Evolutionary conservation across 2,113 vertebrate species (phyloP), one percentile per base, ranked within the genome.

Genomic region (Halcyon senegalensis): DNA sequence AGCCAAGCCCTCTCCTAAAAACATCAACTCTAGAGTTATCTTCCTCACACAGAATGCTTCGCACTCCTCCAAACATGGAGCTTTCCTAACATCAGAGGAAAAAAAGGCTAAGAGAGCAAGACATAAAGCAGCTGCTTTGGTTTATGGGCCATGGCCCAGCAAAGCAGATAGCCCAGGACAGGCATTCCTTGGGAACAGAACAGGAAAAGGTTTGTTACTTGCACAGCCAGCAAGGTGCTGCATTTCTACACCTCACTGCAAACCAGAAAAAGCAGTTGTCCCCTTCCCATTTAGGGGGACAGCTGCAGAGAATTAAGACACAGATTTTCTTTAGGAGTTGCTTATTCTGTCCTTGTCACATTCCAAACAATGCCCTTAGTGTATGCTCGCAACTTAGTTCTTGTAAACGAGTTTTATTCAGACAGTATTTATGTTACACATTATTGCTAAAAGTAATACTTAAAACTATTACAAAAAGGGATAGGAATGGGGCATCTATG

Each of bases 1-100:
- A 91, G 86, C 13, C 43, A 67, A 91, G 73, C 35, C 81, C 89
- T 95, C 70, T 92, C 84, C 94, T 90, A 4, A 76, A 35, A 33
- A 78, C 48, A 85, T 16, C 73, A 62, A 13, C 50, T 48, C 73
- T n/a, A 3, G 1, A 82, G 87, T 91, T 94, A 97, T 97, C 88
- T 84, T 87, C 60, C 82, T n/a, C 0, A 2, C 24, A 64, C 77
- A 92, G 82, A 60, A 25, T 3, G 39, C 89, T 95, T 11, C 63
- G 84, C 23, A 8, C 66, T 82, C 67, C 80, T 60, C 78, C 89
- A 90, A 75, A 94, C 84, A 93, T 16, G 56, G 93, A 76, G 53
- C 56, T 72, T 82, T 90, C 70, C 72, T 44, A 73, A 44, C 44
- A 16, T 3, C 2, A 81, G 15, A 86, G 60, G 46, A 35, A 80